These are phyloP conservation scores for Trinorchestia longiramus DNA, from an alignment of 1,140 invertebrate species.

Conservation along the genomic window DNA sequence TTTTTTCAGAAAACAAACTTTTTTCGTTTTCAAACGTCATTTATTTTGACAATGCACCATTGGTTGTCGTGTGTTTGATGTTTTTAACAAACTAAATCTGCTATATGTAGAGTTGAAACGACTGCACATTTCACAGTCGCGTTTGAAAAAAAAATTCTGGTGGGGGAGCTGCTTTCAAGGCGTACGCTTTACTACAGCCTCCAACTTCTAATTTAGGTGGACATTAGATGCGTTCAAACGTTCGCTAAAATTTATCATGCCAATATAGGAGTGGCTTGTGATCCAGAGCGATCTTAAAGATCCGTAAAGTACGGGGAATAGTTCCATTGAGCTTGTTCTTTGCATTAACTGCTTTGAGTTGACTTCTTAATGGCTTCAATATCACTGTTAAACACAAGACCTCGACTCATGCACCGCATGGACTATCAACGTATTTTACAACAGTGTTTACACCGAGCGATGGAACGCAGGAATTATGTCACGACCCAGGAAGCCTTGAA, in stretches of 20 bases:
- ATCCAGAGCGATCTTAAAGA: background rate
- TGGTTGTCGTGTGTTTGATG: background rate
- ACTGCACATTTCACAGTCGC: background rate
- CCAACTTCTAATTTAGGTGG: background rate
- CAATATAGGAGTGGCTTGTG: conserved; percentile 14
- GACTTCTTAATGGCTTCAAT: conserved; percentile 29
- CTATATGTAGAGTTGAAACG: background rate
- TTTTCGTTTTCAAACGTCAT: background rate
- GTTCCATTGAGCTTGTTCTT: conserved; percentile 39
- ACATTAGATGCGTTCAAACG: background rate
- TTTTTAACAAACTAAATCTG: background rate
- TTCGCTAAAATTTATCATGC: background rate
- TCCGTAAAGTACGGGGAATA: background rate
- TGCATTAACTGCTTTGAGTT: background rate
- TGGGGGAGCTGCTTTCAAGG: background rate
- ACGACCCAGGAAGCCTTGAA: background rate
- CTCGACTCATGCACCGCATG: background rate
- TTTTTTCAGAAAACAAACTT: background rate
- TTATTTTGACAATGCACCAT: background rate
- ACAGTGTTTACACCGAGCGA: background rate
- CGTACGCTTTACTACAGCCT: background rate
- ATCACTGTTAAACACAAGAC: background rate
- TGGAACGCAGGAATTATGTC: background rate
- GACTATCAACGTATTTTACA: background rate
- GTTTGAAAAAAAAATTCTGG: background rate